Evolutionary conservation across 2,113 vertebrate genomes (phyloP), one percentile per base, ranked within the genome.

Genomic region (Chaetorhynchus papuensis): DNA sequence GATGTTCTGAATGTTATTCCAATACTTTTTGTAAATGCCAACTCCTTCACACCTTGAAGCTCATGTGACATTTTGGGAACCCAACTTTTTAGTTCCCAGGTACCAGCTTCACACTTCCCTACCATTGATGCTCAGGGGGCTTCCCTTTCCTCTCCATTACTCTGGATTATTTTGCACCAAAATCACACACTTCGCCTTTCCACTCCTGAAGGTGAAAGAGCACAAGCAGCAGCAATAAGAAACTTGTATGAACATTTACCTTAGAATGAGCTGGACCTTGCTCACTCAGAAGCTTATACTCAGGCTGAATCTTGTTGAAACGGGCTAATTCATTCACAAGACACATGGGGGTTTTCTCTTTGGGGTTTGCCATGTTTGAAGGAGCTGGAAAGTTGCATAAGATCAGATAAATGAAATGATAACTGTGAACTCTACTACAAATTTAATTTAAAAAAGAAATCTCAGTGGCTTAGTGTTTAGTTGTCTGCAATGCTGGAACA

Each of bases 331-430:
- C 99, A 99, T 99, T 99, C 98, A 99, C 99, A 98, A 99, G 98
- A 99, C 98, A 99, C 98, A 99, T 98, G 61, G 99, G 98, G 98
- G 98, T 99, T 98, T 99, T 99, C 99, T 99, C 99, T 99, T 99
- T 99, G 98, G 99, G 98, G 98, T 99, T 99, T 99, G 99, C 99
- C 99, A 99, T 99, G 98, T 99, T 99, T 98, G 97, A 98, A 98
- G 98, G 98, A 98, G 98, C 98, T 99, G 97, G 76, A 98, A 96
- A 94, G 56, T 85, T 82, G 96, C 37, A 54, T 4, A 68, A 96
- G 84, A 93, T 30, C 76, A 56, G 31, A 76, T 35, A 95, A 84
- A 77, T 92, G 47, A 94, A 64, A 49, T 68, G 61, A 30, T 13
- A 81, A 47, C 71, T 74, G 39, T 13, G 28, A 89, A 87, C 30